Evolutionary conservation across 2,113 vertebrate species (phyloP).

Genomic region (Nestor notabilis): DNA sequence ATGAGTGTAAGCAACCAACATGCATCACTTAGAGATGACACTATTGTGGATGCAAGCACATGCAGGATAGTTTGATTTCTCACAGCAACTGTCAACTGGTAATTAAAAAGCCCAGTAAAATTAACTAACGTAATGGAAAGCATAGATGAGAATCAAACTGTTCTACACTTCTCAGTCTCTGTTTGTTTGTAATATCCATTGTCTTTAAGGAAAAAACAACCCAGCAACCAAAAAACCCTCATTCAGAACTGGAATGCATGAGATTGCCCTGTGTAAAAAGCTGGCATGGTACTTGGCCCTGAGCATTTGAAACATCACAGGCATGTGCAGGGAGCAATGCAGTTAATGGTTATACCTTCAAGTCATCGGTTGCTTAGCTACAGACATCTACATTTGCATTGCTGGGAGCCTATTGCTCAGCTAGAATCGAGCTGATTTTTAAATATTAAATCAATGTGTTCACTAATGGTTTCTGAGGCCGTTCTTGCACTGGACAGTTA

Average conservation of each 20-base stretch:
- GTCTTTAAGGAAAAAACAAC: neutral
- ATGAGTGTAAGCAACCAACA: neutral
- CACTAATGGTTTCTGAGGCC: constrained; percentile 6
- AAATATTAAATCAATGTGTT: neutral
- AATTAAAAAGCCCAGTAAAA: neutral
- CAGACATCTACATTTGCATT: constrained; percentile 12
- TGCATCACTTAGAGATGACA: neutral
- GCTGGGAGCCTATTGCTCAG: neutral
- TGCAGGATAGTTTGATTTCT: neutral
- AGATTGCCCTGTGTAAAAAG: neutral
- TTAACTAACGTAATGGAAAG: neutral
- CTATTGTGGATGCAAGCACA: neutral
- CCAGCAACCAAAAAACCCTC: neutral
- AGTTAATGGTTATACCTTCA: neutral
- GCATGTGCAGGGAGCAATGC: neutral
- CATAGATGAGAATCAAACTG: neutral
- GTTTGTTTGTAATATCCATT: neutral
- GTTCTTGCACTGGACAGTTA: neutral
- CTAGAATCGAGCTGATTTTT: neutral
- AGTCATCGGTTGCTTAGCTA: constrained; percentile 44
- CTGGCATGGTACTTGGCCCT: neutral
- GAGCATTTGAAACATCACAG: neutral
- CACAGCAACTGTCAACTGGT: neutral
- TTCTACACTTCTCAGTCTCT: neutral
- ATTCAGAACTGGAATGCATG: neutral